Evolutionary conservation across 2,797 vertebrate species (phyloP).

Genomic region (Nyctalus aviator): DNA sequence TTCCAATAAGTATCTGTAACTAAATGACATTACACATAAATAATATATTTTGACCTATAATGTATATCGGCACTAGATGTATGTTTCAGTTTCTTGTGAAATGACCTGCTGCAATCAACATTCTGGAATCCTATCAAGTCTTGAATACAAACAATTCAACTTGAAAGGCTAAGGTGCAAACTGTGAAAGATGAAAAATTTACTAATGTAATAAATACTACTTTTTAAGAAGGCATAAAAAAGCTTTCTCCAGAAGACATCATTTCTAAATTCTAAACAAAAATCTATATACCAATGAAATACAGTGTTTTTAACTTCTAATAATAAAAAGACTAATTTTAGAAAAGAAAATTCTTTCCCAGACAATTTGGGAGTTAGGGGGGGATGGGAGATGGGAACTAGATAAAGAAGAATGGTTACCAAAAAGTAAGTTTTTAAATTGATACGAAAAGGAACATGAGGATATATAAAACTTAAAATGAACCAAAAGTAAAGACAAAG

Average conservation of each 20-base stretch:
- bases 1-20: not conserved
- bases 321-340: not conserved
- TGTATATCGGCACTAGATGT: not conserved
- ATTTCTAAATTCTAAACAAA: slow-evolving; percentile 56
- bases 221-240: slow-evolving; percentile 11
- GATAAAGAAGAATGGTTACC: not conserved
- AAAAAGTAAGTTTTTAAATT: slow-evolving; percentile 9
- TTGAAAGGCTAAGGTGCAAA: not conserved
- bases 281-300: slow-evolving; percentile 24
- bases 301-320: not conserved
- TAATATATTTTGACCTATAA: not conserved
- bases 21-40: not conserved
- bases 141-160: not conserved
- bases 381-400: not conserved
- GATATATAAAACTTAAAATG: slow-evolving; percentile 1
- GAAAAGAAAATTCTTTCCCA: slow-evolving; percentile 28
- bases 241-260: slow-evolving; percentile 3
- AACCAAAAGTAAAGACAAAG: slow-evolving; percentile 31
- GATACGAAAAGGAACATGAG: not conserved
- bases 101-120: not conserved
- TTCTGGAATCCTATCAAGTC: slow-evolving; percentile 33
- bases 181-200: slow-evolving; percentile 18
- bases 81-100: slow-evolving; percentile 14
- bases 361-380: not conserved
- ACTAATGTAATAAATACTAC: slow-evolving; percentile 23